Conservation (phyloP, 2,797 vertebrate genomes). For the Danio choprae region DNA sequence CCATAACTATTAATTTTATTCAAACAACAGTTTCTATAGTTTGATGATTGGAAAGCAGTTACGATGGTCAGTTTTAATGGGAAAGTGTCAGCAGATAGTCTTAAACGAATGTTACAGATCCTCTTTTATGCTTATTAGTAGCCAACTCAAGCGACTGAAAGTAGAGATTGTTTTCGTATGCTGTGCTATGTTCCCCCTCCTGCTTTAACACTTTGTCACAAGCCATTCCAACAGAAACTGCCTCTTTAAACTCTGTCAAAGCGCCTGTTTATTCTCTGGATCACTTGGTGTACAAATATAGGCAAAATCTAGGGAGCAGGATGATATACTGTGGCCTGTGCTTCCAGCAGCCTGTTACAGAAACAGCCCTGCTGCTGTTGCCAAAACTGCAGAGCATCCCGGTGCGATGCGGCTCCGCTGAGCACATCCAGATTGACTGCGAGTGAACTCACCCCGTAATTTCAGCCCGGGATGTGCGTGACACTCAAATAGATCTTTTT, state of each 20-base stretch:
- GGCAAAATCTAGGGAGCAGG: constrained; percentile 63
- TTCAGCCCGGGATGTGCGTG: constrained; percentile 20
- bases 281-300: constrained; percentile 75
- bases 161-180: background rate
- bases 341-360: constrained; percentile 66
- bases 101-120: background rate
- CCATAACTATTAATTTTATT: background rate
- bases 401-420: constrained; percentile 56
- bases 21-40: background rate
- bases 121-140: background rate
- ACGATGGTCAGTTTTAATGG: background rate
- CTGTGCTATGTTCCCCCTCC: background rate
- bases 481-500: constrained; percentile 18
- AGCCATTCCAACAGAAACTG: constrained; percentile 67
- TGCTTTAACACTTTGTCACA: constrained; percentile 58
- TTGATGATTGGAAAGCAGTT: background rate
- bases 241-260: constrained; percentile 64
- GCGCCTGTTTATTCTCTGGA: constrained; percentile 70
- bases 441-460: constrained; percentile 6
- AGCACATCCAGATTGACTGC: constrained; percentile 34
- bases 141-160: background rate
- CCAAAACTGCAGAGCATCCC: constrained; percentile 59
- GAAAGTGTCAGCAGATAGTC: background rate
- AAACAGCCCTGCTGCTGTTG: constrained; percentile 66
- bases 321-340: constrained; percentile 67